A percentile compares a stretch with the other conserved stretches of the same genome.
phyloP scores from a whole-genome alignment of 2,888 invertebrate genomes.

The Cryptus armator region DNA sequence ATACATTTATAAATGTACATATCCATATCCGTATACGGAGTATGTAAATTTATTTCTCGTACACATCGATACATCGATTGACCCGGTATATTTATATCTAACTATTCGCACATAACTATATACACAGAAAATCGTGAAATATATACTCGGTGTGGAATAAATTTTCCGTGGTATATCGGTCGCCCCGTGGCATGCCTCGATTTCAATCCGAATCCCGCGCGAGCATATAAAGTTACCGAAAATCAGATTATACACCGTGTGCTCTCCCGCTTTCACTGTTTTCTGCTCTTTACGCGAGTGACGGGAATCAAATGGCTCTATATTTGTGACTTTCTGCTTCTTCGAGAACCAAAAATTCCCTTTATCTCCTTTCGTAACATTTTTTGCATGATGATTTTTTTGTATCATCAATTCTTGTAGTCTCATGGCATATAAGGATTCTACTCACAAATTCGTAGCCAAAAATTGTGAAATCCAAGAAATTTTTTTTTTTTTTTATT shows the following conservation, averaged over 20 bases:
- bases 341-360: background rate
- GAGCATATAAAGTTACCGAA: conserved; percentile 83
- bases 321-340: conserved; percentile 34
- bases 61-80: background rate
- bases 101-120: background rate
- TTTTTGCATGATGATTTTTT: background rate
- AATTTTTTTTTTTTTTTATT: too few species aligned
- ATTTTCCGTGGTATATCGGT: conserved; percentile 63
- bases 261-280: conserved; percentile 64
- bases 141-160: conserved; percentile 38
- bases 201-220: conserved; percentile 83
- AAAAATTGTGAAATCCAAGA: background rate
- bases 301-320: conserved; percentile 53
- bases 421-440: background rate
- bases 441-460: background rate
- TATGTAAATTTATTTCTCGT: background rate
- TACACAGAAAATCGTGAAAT: conserved; percentile 29
- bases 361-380: background rate
- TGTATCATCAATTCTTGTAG: background rate
- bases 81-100: conserved; percentile 10
- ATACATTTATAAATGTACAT: background rate
- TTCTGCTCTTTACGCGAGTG: conserved; percentile 64
- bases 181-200: conserved; percentile 79
- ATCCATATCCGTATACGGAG: background rate
- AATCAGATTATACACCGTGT: conserved; percentile 82